Percentiles rank a stretch among this genome's conserved stretches.
Conservation (phyloP, 2,113 vertebrate species). For the Engraulis encrasicolus region DNA sequence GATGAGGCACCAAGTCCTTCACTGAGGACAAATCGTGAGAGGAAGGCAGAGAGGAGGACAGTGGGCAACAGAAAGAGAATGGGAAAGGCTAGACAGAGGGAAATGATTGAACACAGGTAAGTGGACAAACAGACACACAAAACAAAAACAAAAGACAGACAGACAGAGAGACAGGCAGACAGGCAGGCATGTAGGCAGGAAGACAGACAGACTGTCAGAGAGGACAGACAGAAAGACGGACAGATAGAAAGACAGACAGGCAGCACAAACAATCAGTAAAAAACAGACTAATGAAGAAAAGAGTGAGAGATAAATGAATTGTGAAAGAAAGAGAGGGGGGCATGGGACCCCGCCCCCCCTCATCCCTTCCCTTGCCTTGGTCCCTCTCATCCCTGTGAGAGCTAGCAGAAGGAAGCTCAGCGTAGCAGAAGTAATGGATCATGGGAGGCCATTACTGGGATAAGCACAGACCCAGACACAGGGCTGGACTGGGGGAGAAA, state of each 20-base stretch:
- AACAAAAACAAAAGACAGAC: no score
- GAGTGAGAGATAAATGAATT: no score
- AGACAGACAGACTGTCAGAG: not conserved
- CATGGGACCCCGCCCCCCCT: slow-evolving; percentile 12
- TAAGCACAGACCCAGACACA: no score
- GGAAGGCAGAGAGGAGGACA: not conserved
- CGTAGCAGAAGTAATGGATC: slow-evolving; percentile 40
- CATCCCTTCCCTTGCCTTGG: no score
- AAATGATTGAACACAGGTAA: not conserved
- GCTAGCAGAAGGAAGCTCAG: slow-evolving; percentile 34
- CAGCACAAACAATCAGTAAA: no score
- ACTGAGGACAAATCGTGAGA: not conserved
- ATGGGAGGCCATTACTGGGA: slow-evolving; percentile 25
- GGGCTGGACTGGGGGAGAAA: no score
- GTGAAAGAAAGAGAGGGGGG: not conserved
- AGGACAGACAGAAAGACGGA: not conserved
- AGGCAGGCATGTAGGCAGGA: not conserved
- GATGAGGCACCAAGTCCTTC: not conserved
- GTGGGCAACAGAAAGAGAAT: not conserved
- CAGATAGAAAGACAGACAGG: no score
- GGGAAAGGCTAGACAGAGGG: not conserved
- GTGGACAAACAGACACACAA: not conserved
- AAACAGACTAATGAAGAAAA: no score
- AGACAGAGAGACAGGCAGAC: not conserved
- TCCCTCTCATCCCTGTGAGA: slow-evolving; percentile 25